phyloP scores from a whole-genome alignment of 2,113 vertebrate species.

The Loxodonta africana region DNA sequence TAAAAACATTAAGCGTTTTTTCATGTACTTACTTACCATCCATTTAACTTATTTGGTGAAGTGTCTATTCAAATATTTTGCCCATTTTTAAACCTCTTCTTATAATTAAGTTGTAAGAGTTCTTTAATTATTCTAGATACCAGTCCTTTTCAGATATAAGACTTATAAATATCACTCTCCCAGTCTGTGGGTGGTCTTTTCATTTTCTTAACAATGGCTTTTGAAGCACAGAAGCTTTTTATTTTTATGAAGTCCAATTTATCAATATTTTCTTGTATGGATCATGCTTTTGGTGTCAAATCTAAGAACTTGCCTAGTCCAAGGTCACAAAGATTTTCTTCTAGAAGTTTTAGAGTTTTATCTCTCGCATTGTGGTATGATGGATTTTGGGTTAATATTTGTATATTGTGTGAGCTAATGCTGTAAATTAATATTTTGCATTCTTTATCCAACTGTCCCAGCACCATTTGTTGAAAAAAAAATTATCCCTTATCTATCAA shows the following conservation, averaged over 20 bases:
- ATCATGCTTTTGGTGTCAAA: neutral
- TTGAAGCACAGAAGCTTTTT: neutral
- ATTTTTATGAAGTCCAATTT: neutral
- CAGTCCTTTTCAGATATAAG: neutral
- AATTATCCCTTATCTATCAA: neutral
- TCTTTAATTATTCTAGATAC: neutral
- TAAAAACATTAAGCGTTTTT: neutral
- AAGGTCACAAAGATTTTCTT: neutral
- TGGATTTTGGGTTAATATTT: neutral
- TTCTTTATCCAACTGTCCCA: too few relatives aligned
- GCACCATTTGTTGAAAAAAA: too few relatives aligned
- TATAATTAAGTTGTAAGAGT: constrained; percentile 5
- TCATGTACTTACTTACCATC: neutral
- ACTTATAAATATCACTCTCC: constrained; percentile 7
- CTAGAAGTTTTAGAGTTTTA: neutral
- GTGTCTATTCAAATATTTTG: neutral
- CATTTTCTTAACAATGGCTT: neutral
- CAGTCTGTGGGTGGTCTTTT: neutral
- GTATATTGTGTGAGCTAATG: neutral
- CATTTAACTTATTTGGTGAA: neutral
- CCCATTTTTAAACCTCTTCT: neutral
- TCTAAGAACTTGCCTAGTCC: neutral
- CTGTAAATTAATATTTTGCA: neutral
- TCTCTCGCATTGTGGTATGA: neutral
- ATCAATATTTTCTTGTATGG: neutral